phyloP scores from a whole-genome alignment of 2,113 vertebrate genomes.

The Pomatorhinus ruficollis region DNA sequence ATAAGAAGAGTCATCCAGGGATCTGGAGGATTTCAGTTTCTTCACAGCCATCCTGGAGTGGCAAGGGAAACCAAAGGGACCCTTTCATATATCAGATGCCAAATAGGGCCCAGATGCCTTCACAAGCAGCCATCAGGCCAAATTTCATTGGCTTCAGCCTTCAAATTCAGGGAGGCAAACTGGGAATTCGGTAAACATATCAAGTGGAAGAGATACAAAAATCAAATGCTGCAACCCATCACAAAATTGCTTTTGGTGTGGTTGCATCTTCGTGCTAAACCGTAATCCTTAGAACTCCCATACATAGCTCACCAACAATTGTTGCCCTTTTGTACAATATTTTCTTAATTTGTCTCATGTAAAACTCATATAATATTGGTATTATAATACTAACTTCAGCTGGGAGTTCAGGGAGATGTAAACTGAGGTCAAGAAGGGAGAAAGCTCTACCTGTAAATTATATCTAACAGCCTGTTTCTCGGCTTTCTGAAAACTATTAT shows the following conservation, averaged over 20 bases:
- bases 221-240: not conserved
- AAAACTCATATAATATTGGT: not conserved
- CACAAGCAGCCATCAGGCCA: not conserved
- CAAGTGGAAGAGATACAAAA: not conserved
- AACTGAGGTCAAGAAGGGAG: constrained; percentile 4
- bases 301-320: not conserved
- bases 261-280: not conserved
- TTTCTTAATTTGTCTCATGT: not conserved
- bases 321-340: not conserved
- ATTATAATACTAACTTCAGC: not conserved
- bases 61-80: not conserved
- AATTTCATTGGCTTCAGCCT: not conserved
- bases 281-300: not conserved
- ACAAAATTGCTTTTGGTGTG: not conserved
- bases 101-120: not conserved
- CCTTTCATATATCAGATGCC: not conserved
- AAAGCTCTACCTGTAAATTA: not conserved
- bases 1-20: not conserved
- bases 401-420: not conserved
- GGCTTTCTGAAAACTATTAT: constrained; percentile 27
- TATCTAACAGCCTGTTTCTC: constrained; percentile 10
- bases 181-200: not conserved
- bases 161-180: not conserved
- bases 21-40: not conserved
- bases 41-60: not conserved